Evolutionary conservation across 2,888 invertebrate species (phyloP).

Genomic region (Thymelicus acteon): DNA sequence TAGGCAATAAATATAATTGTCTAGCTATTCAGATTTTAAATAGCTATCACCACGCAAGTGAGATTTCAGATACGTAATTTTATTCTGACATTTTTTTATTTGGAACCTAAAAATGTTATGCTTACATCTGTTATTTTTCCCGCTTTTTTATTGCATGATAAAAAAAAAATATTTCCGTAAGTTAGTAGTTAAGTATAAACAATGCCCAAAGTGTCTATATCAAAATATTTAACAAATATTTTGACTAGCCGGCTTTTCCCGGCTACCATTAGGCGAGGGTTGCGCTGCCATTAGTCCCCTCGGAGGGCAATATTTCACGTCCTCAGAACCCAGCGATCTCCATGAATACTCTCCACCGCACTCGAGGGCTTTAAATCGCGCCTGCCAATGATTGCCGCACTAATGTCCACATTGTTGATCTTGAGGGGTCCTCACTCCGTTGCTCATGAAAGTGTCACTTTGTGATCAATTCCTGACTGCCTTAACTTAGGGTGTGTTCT

Average conservation of each 20-base stretch:
- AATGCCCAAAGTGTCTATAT: conserved; percentile 1
- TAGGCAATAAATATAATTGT: conserved; percentile 11
- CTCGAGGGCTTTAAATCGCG: conserved; percentile 55
- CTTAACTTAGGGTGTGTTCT: conserved; percentile 1
- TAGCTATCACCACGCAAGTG: background rate
- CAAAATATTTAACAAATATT: conserved; percentile 30
- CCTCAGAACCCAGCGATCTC: conserved; percentile 54
- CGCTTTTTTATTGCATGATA: too few species aligned
- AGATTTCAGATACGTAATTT: too few species aligned
- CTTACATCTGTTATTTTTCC: too few species aligned
- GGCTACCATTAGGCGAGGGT: conserved; percentile 56
- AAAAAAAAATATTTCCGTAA: too few species aligned
- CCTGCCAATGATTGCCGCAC: conserved; percentile 56
- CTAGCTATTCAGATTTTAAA: background rate
- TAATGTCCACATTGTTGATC: conserved; percentile 56
- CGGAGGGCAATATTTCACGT: conserved; percentile 66
- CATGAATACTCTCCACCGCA: conserved; percentile 55
- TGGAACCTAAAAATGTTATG: too few species aligned
- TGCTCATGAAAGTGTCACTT: conserved; percentile 39
- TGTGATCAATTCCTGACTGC: conserved; percentile 16
- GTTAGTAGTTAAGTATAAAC: background rate
- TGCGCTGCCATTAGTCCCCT: conserved; percentile 66
- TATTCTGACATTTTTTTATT: too few species aligned
- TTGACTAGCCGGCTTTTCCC: conserved; percentile 41
- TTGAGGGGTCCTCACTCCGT: conserved; percentile 43